phyloP scores from a whole-genome alignment of 1,140 invertebrate species.

The Drosophila ironensis region DNA sequence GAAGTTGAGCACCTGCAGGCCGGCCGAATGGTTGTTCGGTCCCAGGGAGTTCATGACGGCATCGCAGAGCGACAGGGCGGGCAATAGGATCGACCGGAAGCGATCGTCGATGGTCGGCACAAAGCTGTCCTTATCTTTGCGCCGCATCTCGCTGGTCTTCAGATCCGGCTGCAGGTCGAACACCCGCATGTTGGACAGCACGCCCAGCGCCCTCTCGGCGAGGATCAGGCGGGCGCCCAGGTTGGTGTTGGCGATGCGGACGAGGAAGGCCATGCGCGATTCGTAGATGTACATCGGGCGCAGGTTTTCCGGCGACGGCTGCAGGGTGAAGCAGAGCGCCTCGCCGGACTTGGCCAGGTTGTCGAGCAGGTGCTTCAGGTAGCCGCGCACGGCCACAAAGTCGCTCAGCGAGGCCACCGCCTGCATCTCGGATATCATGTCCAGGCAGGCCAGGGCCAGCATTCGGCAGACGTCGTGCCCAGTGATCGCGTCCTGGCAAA shows the following conservation, averaged over 20 bases:
- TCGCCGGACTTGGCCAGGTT: conserved; percentile 89
- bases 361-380: conserved; percentile 92
- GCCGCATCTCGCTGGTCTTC: conserved; percentile 62
- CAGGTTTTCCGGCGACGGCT: conserved; percentile 87
- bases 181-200: conserved; percentile 89
- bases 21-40: conserved; percentile 90
- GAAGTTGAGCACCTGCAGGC: conserved; percentile 90
- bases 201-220: conserved; percentile 88
- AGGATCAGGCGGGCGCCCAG: conserved; percentile 90
- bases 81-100: conserved; percentile 91
- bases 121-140: conserved; percentile 81
- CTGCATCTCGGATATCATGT: conserved; percentile 90
- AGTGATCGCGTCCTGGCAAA: conserved; percentile 93
- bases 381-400: conserved; percentile 90
- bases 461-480: conserved; percentile 95
- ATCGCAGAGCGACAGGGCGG: conserved; percentile 90
- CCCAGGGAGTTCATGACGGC: conserved; percentile 91
- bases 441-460: conserved; percentile 91
- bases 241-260: conserved; percentile 87
- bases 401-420: conserved; percentile 87
- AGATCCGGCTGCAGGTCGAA: conserved; percentile 90
- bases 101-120: conserved; percentile 85
- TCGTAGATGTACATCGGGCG: conserved; percentile 93
- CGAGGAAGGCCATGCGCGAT: conserved; percentile 92
- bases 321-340: conserved; percentile 87